These are phyloP conservation scores for Oligia strigilis DNA, from an alignment of 2,888 invertebrate genomes.

Conservation along the genomic window DNA sequence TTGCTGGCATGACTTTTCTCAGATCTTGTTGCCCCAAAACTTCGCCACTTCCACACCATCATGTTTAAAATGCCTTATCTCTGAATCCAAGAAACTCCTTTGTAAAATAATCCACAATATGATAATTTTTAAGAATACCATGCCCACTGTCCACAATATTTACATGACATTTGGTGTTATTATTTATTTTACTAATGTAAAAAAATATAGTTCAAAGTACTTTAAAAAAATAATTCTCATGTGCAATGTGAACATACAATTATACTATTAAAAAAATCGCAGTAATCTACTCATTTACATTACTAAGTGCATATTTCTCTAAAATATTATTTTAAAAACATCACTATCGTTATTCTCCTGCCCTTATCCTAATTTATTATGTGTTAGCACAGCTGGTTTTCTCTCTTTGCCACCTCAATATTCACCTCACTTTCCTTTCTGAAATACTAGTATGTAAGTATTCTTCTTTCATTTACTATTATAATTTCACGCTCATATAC, in stretches of 20 bases:
- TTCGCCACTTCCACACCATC: neutral
- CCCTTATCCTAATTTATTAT: neutral
- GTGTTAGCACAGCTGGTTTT: neutral
- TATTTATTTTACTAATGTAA: neutral
- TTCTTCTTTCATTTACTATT: neutral
- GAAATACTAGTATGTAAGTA: neutral
- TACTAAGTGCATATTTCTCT: neutral
- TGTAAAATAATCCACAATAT: neutral
- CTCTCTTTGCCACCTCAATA: neutral
- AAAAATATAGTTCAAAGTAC: neutral
- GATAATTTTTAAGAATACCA: neutral
- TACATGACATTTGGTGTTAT: neutral
- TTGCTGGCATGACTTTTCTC: neutral
- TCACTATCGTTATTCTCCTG: neutral
- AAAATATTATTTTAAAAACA: neutral
- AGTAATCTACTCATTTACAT: neutral
- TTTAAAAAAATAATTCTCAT: neutral
- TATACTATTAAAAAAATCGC: too few species aligned
- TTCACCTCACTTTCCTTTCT: neutral
- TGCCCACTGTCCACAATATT: neutral
- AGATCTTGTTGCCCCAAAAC: neutral
- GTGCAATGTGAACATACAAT: neutral
- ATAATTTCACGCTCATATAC: neutral
- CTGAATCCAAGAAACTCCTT: neutral
- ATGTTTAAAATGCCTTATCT: neutral